A percentile compares a stretch with the other conserved stretches of the same genome.
Evolutionary conservation across 2,113 vertebrate species (phyloP).

Genomic region (Podiceps cristatus): DNA sequence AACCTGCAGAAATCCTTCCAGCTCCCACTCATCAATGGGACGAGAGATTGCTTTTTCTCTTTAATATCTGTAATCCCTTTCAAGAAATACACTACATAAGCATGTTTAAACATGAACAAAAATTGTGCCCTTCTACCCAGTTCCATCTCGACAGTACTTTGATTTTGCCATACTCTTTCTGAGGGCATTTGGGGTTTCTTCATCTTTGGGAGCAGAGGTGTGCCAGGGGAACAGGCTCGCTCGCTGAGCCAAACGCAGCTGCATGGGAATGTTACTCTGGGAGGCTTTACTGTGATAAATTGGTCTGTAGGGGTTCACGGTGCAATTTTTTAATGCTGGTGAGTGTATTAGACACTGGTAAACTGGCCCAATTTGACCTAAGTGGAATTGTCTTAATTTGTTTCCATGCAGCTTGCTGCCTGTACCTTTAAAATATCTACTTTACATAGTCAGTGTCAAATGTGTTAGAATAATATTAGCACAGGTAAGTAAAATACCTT

Average conservation of each 20-base stretch:
- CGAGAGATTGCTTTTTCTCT: not conserved
- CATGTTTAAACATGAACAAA: not conserved
- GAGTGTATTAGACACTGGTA: not conserved
- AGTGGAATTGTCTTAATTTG: constrained; percentile 23
- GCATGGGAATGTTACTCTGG: not conserved
- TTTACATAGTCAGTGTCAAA: constrained; percentile 48
- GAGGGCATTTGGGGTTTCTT: not conserved
- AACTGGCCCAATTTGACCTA: constrained; percentile 12
- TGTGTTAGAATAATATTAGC: constrained; percentile 49
- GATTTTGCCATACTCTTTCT: not conserved
- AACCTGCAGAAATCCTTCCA: not conserved
- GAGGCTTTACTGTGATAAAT: not conserved
- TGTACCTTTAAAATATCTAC: not conserved
- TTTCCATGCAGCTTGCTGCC: not conserved
- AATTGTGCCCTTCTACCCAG: not conserved
- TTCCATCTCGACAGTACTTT: not conserved
- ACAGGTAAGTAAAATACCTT: constrained; percentile 46
- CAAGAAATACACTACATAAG: not conserved
- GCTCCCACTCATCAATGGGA: not conserved
- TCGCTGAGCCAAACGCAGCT: not conserved
- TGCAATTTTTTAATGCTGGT: not conserved
- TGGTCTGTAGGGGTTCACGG: not conserved
- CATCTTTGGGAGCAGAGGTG: not conserved
- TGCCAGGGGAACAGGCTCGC: not conserved
- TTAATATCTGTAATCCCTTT: not conserved